These are phyloP conservation scores for Rotaria sp. DNA, from an alignment of 2,888 invertebrate genomes.

Conservation along the genomic window DNA sequence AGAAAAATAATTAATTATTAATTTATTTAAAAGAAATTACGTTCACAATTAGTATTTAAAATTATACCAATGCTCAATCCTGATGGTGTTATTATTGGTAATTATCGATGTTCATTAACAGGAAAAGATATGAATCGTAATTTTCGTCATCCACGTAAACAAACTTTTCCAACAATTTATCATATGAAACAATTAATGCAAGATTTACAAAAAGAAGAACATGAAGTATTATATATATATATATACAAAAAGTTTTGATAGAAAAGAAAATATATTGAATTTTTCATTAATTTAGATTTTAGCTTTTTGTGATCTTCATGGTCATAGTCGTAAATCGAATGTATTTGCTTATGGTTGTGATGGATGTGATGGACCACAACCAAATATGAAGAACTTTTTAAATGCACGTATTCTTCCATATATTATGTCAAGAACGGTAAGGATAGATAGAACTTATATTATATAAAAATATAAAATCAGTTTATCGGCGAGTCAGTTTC, in stretches of 20 bases:
- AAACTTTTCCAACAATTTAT: constrained; percentile 54
- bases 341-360: constrained; percentile 56
- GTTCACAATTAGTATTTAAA: constrained; percentile 88
- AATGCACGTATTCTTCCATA: constrained; percentile 70
- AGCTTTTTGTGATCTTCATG: constrained; percentile 55
- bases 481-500: too few relatives aligned
- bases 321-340: constrained; percentile 54
- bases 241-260: constrained; percentile 38
- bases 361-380: constrained; percentile 25
- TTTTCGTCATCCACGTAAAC: constrained; percentile 54
- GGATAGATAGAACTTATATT: background rate
- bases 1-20: background rate
- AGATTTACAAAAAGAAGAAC: constrained; percentile 45
- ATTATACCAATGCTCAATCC: constrained; percentile 91
- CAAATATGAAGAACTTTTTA: constrained; percentile 47
- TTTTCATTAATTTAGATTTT: constrained; percentile 45
- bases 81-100: constrained; percentile 74
- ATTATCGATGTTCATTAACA: constrained; percentile 54
- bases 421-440: constrained; percentile 63
- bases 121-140: constrained; percentile 55
- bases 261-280: background rate
- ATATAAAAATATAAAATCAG: constrained; percentile 42
- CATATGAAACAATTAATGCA: constrained; percentile 53
- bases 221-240: constrained; percentile 51
- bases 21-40: constrained; percentile 62